Evolutionary conservation across 1,140 invertebrate genomes (phyloP).

Genomic region (Forficula auricularia): DNA sequence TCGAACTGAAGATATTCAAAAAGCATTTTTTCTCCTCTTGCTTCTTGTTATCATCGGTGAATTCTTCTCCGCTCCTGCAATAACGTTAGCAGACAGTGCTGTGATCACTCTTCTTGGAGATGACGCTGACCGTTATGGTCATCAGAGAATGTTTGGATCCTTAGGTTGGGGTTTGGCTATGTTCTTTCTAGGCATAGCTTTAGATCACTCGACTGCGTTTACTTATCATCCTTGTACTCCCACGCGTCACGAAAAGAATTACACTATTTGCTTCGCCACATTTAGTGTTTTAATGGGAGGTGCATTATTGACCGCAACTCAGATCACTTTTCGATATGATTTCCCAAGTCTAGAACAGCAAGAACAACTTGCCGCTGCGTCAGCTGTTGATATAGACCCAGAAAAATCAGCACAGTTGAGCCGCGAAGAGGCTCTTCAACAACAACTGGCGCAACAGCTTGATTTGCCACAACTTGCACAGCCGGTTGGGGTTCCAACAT

Average conservation of each 20-base stretch:
- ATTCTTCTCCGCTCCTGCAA: constrained; percentile 92
- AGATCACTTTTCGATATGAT: constrained; percentile 29
- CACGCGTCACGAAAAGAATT: constrained; percentile 83
- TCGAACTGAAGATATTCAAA: constrained; percentile 65
- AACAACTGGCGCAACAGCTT: constrained; percentile 59
- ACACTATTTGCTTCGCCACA: constrained; percentile 95
- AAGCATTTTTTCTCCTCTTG: constrained; percentile 86
- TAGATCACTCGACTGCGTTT: constrained; percentile 88
- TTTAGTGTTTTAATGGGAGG: constrained; percentile 94
- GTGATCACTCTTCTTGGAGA: constrained; percentile 82
- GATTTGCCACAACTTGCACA: constrained; percentile 58
- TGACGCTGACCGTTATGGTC: constrained; percentile 82
- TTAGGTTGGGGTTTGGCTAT: constrained; percentile 94
- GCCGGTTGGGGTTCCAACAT: constrained; percentile 29
- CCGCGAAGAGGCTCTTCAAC: constrained; percentile 56
- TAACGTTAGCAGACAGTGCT: constrained; percentile 89
- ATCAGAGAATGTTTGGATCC: constrained; percentile 96
- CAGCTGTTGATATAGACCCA: constrained; percentile 32
- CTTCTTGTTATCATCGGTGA: constrained; percentile 88
- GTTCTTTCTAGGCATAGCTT: constrained; percentile 96
- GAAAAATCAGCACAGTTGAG: constrained; percentile 30
- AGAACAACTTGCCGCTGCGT: no score
- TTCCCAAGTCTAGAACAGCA: background rate
- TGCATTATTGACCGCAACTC: constrained; percentile 81
- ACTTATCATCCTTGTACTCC: constrained; percentile 77